Base-by-base conservation (phyloP, 2,888 invertebrate species). In the Conistra vaccinii region DNA sequence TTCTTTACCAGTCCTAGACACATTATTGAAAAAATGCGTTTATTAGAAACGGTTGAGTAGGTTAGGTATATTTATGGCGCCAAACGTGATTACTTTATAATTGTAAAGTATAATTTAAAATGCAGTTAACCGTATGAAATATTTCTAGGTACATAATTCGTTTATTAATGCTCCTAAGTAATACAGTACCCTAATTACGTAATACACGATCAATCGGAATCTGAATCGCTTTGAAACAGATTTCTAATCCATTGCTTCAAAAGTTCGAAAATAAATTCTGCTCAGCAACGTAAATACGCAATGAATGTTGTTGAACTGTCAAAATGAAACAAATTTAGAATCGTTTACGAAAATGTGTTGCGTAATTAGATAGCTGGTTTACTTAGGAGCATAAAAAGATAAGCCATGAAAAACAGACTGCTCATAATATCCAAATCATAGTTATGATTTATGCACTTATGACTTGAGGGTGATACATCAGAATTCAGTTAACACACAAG, bases 401-500 rank as follows among this genome's bases (percentile, higher is more conserved):
- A 23, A 17, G 10, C 32, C 23, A n/a, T 42, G 20, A 60, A 58
- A 72, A 9, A 26, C 14, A 48, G 20, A 55, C 0, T 23, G n/a
- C 23, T 20, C 20, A 23, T 17, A n/a, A 29, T 32, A 60, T 17
- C 4, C 6, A 39, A 39, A 17, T 9, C 23, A 20, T 17, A 17
- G 20, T 48, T 20, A 48, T n/a, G n/a, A n/a, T n/a, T n/a, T n/a
- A n/a, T n/a, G n/a, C n/a, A n/a, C n/a, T n/a, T n/a, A n/a, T 48
- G 17, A 32, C 12, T 42, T 35, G 26, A n/a, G 45, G 7, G 20
- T 71, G 69, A 75, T 57, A 65, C 61, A 73, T 63, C 53, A 78
- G n/a, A 78, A 67, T 78, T 51, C 32, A 67, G 69, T 78, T 78
- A n/a, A n/a, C 51, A 73, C 45, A 73, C 75, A 73, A 65, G 32